Evolutionary conservation across 2,888 invertebrate genomes (phyloP).

Genomic region (Drosophila ezoana): DNA sequence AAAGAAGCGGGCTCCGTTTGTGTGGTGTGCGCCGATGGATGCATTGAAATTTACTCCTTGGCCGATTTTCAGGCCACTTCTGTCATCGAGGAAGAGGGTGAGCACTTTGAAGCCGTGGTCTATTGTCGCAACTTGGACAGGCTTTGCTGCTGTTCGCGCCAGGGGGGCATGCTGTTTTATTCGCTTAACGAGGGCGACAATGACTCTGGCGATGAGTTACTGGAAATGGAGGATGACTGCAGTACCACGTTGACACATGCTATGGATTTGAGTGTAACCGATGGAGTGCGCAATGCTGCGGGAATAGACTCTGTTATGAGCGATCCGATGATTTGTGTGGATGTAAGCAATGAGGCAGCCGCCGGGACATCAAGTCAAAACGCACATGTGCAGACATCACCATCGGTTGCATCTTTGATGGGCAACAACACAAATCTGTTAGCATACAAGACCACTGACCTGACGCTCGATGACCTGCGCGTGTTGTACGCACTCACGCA

Average conservation of each 20-base stretch:
- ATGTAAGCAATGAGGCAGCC: constrained; percentile 48
- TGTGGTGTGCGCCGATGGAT: constrained; percentile 91
- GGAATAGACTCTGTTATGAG: constrained; percentile 18
- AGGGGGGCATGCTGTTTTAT: constrained; percentile 93
- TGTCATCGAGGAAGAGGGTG: constrained; percentile 88
- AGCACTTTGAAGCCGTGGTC: constrained; percentile 92
- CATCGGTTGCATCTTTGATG: constrained; percentile 62
- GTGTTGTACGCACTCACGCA: constrained; percentile 90
- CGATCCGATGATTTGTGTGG: constrained; percentile 44
- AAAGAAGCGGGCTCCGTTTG: constrained; percentile 88
- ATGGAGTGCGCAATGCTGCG: constrained; percentile 59
- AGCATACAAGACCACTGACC: constrained; percentile 87
- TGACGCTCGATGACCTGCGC: constrained; percentile 88
- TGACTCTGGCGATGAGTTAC: constrained; percentile 89
- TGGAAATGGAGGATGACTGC: constrained; percentile 88
- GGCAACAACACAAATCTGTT: constrained; percentile 82
- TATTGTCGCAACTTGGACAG: constrained; percentile 95
- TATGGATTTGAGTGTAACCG: constrained; percentile 76
- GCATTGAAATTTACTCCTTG: constrained; percentile 90
- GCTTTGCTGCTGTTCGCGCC: constrained; percentile 92
- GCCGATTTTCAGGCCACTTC: constrained; percentile 89
- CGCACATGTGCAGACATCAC: constrained; percentile 69
- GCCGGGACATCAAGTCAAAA: constrained; percentile 36
- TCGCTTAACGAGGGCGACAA: constrained; percentile 90
- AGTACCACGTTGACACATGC: constrained; percentile 71